Conservation (phyloP, 2,113 vertebrate genomes). For the Athene cunicularia region DNA sequence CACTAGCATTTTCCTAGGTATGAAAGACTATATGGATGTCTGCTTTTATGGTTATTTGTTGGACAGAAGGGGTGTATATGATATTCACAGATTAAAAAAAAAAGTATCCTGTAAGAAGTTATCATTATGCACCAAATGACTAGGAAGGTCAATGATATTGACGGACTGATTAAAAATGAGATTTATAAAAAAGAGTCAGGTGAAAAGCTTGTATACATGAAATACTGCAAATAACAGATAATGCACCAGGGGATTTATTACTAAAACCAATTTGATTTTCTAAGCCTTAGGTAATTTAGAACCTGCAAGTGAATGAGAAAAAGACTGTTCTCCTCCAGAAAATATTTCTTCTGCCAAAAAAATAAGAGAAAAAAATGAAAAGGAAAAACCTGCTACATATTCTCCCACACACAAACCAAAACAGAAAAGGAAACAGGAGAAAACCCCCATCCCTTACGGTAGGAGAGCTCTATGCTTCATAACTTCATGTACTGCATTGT, state of each 20-base stretch:
- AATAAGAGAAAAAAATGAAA: not conserved
- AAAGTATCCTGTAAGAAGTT: not conserved
- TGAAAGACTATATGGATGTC: not conserved
- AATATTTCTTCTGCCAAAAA: conserved; percentile 13
- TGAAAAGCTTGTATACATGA: not conserved
- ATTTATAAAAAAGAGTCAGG: conserved; percentile 7
- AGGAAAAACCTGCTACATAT: not conserved
- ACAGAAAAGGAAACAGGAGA: not conserved
- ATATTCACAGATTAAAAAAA: not conserved
- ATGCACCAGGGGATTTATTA: conserved; percentile 34
- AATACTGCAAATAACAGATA: conserved; percentile 45
- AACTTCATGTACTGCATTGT: conserved; percentile 58
- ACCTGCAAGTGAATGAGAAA: not conserved
- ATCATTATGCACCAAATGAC: not conserved
- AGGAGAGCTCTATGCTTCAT: conserved; percentile 56
- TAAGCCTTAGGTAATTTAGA: conserved; percentile 36
- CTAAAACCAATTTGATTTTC: conserved; percentile 37
- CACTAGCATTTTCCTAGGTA: not conserved
- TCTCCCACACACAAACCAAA: not conserved
- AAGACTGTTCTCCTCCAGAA: not conserved
- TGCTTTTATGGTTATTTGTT: not conserved
- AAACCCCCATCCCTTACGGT: conserved; percentile 4
- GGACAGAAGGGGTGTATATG: not conserved
- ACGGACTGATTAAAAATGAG: conserved; percentile 33
- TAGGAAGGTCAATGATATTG: not conserved